Percentiles rank a stretch among this genome's conserved stretches.
phyloP scores from a whole-genome alignment of 2,797 vertebrate genomes.

The Acestrorhynchus altus region DNA sequence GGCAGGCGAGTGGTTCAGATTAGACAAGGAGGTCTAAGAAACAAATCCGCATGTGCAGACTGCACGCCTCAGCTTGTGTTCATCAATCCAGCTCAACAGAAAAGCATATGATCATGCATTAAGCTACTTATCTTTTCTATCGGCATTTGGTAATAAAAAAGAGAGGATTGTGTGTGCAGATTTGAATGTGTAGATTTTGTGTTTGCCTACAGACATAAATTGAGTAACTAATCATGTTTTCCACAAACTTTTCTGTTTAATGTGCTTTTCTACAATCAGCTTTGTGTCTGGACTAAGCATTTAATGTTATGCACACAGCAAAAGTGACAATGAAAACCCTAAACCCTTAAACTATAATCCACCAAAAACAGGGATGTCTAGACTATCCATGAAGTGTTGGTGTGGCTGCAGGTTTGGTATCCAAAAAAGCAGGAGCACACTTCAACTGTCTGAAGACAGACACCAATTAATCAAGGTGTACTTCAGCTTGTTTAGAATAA shows the following conservation, averaged over 20 bases:
- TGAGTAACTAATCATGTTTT: background rate
- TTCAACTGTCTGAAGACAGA: too few relatives aligned
- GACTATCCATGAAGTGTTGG: too few relatives aligned
- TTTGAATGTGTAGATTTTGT: constrained; percentile 2
- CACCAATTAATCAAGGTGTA: too few relatives aligned
- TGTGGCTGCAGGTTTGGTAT: too few relatives aligned
- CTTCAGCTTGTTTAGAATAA: too few relatives aligned
- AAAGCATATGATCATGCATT: background rate
- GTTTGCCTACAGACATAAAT: background rate
- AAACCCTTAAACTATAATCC: too few relatives aligned
- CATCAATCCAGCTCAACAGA: background rate
- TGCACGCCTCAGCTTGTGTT: background rate
- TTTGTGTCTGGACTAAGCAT: background rate
- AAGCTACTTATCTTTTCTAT: constrained; percentile 13
- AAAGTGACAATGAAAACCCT: background rate
- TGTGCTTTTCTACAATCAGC: background rate
- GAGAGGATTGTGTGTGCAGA: background rate
- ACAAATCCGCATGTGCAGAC: constrained; percentile 12
- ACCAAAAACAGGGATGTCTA: too few relatives aligned
- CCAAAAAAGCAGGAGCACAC: too few relatives aligned
- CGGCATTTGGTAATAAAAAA: background rate
- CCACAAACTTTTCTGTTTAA: constrained; percentile 1
- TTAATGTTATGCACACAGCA: background rate
- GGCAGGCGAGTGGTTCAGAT: constrained; percentile 25
- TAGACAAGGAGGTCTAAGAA: constrained; percentile 25